Evolutionary conservation across 2,888 invertebrate genomes (phyloP).

Genomic region (Pollenia griseotomentosa): DNA sequence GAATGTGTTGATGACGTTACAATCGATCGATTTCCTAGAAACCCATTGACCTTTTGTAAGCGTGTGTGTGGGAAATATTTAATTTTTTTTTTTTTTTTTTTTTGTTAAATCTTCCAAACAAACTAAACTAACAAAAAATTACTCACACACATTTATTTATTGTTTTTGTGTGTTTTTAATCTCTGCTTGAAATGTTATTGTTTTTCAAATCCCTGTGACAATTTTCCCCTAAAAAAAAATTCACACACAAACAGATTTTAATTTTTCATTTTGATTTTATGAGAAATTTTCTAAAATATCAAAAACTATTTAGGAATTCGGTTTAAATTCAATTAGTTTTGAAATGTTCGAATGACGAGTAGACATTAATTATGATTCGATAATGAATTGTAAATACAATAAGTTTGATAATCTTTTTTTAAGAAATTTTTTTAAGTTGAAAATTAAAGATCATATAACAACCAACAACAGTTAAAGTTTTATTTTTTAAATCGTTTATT

Average conservation of each 20-base stretch:
- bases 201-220: slow-evolving; percentile 71
- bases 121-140: background rate
- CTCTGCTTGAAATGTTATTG: slow-evolving; percentile 61
- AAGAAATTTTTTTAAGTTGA: slow-evolving; percentile 44
- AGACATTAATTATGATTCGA: slow-evolving; percentile 63
- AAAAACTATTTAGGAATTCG: slow-evolving; percentile 36
- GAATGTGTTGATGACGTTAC: slow-evolving; percentile 72
- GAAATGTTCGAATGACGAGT: slow-evolving; percentile 8
- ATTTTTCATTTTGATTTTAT: slow-evolving; percentile 36
- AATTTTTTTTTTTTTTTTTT: slow-evolving; percentile 8
- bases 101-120: slow-evolving; percentile 24
- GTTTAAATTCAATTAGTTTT: slow-evolving; percentile 29
- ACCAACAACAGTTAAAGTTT: background rate
- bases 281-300: slow-evolving; percentile 46
- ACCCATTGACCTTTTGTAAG: slow-evolving; percentile 71
- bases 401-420: slow-evolving; percentile 30
- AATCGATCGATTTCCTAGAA: slow-evolving; percentile 70
- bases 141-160: slow-evolving; percentile 24
- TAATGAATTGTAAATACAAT: slow-evolving; percentile 62
- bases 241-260: slow-evolving; percentile 16
- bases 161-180: slow-evolving; percentile 54
- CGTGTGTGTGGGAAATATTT: slow-evolving; percentile 70
- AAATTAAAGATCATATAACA: slow-evolving; percentile 29
- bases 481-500: background rate
- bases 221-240: slow-evolving; percentile 30